Conservation (phyloP, 2,113 vertebrate genomes). For the Ictalurus furcatus region DNA sequence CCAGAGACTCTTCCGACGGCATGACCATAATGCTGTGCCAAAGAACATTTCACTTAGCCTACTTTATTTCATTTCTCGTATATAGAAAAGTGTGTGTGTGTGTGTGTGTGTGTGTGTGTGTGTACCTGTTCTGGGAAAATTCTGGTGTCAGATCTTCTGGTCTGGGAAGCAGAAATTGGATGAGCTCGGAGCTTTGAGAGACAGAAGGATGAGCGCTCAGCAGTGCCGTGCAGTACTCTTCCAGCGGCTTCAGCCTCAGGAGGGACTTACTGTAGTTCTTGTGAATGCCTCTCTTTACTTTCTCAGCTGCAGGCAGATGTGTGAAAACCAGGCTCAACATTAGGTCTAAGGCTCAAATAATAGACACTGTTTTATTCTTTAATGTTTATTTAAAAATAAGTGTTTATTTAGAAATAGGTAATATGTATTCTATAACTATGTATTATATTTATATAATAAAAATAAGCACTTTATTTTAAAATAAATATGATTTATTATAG, state of each 20-base stretch:
- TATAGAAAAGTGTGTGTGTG: no score
- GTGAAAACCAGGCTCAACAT: background rate
- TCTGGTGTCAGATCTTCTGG: conserved; percentile 76
- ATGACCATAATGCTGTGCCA: conserved; percentile 79
- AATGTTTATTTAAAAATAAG: background rate
- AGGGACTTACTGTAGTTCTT: conserved; percentile 59
- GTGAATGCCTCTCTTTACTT: background rate
- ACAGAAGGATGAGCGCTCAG: conserved; percentile 68
- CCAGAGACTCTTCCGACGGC: conserved; percentile 65
- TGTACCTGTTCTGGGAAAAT: conserved; percentile 81
- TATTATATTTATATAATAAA: background rate
- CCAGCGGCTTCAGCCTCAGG: conserved; percentile 71
- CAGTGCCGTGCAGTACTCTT: conserved; percentile 76
- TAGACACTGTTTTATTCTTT: background rate
- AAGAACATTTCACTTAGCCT: background rate
- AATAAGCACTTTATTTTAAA: background rate
- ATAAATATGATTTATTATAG: background rate
- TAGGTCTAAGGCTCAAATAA: background rate
- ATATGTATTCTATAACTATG: background rate
- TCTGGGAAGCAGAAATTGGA: conserved; percentile 80
- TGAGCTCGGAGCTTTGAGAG: conserved; percentile 64
- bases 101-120: background rate
- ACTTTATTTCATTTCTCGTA: background rate
- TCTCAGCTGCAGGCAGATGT: conserved; percentile 49
- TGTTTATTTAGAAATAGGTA: background rate